Conservation (phyloP, 2,113 vertebrate species). For the Propithecus coquereli region DNA sequence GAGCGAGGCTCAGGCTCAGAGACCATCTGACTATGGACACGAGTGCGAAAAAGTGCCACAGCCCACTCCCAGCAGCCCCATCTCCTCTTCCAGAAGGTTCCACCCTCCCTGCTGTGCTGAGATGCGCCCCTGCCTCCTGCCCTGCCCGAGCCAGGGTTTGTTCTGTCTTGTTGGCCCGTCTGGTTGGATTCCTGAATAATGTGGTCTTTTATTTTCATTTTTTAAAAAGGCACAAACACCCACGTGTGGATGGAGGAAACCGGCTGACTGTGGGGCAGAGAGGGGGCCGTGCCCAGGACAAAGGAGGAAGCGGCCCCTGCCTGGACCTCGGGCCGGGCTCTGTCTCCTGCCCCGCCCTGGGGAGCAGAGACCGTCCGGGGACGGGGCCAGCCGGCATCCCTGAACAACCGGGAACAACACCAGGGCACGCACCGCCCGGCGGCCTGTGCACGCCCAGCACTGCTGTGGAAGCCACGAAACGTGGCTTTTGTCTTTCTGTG, state of each 20-base stretch:
- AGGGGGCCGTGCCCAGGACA: too few species aligned
- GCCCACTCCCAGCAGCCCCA: not conserved
- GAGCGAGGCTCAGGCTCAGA: not conserved
- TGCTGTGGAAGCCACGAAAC: not conserved
- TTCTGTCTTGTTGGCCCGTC: not conserved
- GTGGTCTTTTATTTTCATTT: conserved; percentile 36
- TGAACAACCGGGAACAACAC: rapidly evolving
- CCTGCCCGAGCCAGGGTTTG: not conserved
- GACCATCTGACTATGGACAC: rapidly evolving
- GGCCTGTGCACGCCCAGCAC: rapidly evolving
- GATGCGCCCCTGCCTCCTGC: not conserved
- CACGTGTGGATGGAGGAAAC: not conserved
- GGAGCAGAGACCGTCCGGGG: not conserved
- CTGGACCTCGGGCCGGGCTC: not conserved
- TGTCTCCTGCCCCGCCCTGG: not conserved
- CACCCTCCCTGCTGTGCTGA: not conserved
- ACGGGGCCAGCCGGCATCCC: not conserved
- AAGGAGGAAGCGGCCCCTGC: rapidly evolving
- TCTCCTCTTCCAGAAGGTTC: not conserved
- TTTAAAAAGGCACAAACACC: not conserved
- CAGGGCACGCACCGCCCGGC: not conserved
- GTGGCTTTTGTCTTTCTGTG: rapidly evolving
- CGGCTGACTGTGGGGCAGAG: not conserved
- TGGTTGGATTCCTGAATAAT: conserved; percentile 49
- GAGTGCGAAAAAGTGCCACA: not conserved